Conservation (phyloP, 2,888 invertebrate genomes). For the Pachliopta kotzebuea region DNA sequence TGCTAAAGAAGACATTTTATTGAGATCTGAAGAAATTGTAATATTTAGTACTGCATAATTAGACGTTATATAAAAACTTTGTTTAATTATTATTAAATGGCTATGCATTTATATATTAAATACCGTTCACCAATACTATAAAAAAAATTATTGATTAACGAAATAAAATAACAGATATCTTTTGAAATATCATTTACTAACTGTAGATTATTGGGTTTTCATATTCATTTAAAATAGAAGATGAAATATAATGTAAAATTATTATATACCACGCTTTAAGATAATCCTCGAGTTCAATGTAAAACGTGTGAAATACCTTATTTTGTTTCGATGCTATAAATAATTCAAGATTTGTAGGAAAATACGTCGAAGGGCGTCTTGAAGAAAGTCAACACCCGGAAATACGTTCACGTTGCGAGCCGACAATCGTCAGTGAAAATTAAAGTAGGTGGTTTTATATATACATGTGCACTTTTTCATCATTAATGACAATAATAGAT, state of each 20-base stretch:
- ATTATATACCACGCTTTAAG: not conserved
- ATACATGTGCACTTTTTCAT: too few species aligned
- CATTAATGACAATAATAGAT: too few species aligned
- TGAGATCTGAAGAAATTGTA: not conserved
- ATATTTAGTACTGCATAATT: too few species aligned
- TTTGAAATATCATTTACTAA: too few species aligned
- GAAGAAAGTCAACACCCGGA: slow-evolving; percentile 7
- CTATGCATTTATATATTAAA: too few species aligned
- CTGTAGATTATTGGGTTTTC: not conserved
- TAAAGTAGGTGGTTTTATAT: too few species aligned
- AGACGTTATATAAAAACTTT: too few species aligned
- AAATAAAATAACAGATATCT: too few species aligned
- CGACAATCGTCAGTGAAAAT: not conserved
- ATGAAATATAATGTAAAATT: not conserved
- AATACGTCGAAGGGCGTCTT: slow-evolving; percentile 11
- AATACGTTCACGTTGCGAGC: not conserved
- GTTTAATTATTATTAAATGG: too few species aligned
- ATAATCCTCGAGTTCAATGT: not conserved
- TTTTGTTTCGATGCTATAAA: not conserved
- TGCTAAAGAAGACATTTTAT: not conserved
- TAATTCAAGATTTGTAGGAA: slow-evolving; percentile 14
- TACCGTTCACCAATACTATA: too few species aligned
- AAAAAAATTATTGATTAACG: too few species aligned
- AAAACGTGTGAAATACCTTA: not conserved
- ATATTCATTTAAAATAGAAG: not conserved